Conservation (phyloP, 1,140 invertebrate genomes). For the Drosophila albomicans region DNA sequence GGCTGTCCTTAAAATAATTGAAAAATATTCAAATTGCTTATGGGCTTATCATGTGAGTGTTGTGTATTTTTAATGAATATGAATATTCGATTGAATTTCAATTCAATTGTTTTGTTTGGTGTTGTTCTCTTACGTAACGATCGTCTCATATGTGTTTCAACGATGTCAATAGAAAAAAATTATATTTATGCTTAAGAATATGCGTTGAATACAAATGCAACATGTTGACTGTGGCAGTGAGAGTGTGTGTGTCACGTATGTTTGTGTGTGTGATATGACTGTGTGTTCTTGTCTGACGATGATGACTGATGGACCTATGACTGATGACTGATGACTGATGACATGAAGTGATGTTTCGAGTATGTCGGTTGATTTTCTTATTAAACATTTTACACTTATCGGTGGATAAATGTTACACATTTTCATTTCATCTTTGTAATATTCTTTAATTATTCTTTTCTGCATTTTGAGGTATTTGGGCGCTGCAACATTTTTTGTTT, state of each 20-base stretch:
- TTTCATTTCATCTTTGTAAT: constrained; percentile 2
- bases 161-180: constrained; percentile 21
- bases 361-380: constrained; percentile 15
- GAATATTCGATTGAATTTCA: constrained; percentile 41
- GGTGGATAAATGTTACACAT: constrained; percentile 45
- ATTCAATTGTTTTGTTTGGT: constrained; percentile 60
- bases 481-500: constrained; percentile 57
- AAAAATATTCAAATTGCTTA: constrained; percentile 48
- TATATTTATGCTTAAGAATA: constrained; percentile 2
- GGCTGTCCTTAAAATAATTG: constrained; percentile 63
- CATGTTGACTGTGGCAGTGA: constrained; percentile 46
- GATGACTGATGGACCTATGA: constrained; percentile 55
- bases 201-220: constrained; percentile 8
- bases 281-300: constrained; percentile 19
- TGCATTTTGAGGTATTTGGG: constrained; percentile 72
- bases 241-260: constrained; percentile 27
- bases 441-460: constrained; percentile 12
- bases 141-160: constrained; percentile 17
- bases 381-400: constrained; percentile 40
- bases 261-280: constrained; percentile 49
- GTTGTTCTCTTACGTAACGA: constrained; percentile 60
- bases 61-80: constrained; percentile 23
- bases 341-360: constrained; percentile 48
- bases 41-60: constrained; percentile 37
- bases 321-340: constrained; percentile 56